Evolutionary conservation across 2,888 invertebrate species (phyloP).

Genomic region (Synergus laeviventris): DNA sequence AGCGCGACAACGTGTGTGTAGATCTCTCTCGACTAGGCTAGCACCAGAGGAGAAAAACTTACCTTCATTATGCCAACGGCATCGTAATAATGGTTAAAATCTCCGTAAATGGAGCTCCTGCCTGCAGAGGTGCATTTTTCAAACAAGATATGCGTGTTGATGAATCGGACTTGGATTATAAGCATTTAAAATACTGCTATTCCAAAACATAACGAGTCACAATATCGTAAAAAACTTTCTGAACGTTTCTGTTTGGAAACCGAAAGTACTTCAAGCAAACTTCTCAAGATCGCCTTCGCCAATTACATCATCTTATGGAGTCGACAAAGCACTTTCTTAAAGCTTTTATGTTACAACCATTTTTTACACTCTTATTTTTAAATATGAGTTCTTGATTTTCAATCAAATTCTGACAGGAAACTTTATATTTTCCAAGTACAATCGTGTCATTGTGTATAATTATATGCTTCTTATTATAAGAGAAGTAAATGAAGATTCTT

Average conservation of each 20-base stretch:
- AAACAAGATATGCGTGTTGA: constrained; percentile 22
- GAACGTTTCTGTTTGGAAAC: constrained; percentile 1
- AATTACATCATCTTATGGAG: not conserved
- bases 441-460: no score
- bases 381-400: no score
- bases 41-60: constrained; percentile 67
- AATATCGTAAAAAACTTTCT: constrained; percentile 29
- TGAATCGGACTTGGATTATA: constrained; percentile 36
- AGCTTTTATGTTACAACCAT: no score
- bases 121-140: constrained; percentile 49
- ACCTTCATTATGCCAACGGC: constrained; percentile 73
- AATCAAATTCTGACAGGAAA: no score
- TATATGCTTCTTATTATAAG: no score
- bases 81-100: constrained; percentile 73
- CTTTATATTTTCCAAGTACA: no score
- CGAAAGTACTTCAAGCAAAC: not conserved
- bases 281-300: not conserved
- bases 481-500: no score
- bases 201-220: constrained; percentile 29
- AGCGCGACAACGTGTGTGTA: constrained; percentile 58
- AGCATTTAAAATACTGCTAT: constrained; percentile 34
- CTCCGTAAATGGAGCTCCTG: constrained; percentile 70
- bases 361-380: no score
- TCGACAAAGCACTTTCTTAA: no score
- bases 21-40: constrained; percentile 50